Evolutionary conservation across 2,797 vertebrate genomes (phyloP).

Genomic region (Enteromius viviparus): DNA sequence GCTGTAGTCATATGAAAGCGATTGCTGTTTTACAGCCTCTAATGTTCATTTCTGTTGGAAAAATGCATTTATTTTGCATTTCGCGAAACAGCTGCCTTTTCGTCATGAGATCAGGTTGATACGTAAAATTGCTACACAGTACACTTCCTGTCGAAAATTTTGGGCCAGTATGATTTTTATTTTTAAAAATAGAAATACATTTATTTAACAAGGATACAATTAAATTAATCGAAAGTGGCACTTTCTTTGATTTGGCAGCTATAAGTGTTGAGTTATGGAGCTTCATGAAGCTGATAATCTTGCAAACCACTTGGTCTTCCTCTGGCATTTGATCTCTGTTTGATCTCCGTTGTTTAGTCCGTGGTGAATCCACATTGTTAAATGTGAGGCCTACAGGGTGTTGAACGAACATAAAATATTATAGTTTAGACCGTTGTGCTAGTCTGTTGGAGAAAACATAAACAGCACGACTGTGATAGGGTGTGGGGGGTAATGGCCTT

Average conservation of each 20-base stretch:
- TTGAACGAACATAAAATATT: slow-evolving; percentile 24
- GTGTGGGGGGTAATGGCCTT: slow-evolving; percentile 31
- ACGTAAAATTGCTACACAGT: background rate
- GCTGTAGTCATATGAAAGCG: too few species aligned
- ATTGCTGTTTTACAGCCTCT: too few species aligned
- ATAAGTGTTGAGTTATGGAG: background rate
- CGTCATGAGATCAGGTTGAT: background rate
- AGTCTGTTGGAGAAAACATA: slow-evolving; percentile 16
- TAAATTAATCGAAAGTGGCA: background rate
- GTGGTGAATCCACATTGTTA: slow-evolving; percentile 10
- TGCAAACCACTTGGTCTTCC: slow-evolving; percentile 4
- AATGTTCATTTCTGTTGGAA: too few species aligned
- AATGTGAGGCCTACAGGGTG: slow-evolving; percentile 25
- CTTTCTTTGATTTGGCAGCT: background rate
- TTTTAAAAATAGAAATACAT: background rate
- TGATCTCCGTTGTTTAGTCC: slow-evolving; percentile 6
- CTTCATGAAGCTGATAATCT: background rate
- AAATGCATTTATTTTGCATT: too few species aligned
- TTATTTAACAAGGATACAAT: too few species aligned
- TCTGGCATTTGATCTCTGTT: slow-evolving; percentile 43
- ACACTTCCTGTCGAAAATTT: background rate
- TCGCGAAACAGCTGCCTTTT: too few species aligned
- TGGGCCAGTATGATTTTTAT: background rate
- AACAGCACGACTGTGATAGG: slow-evolving; percentile 15
- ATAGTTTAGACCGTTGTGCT: slow-evolving; percentile 17